These are phyloP conservation scores for Sisyra nigra DNA, from an alignment of 2,888 invertebrate genomes.

Conservation along the genomic window DNA sequence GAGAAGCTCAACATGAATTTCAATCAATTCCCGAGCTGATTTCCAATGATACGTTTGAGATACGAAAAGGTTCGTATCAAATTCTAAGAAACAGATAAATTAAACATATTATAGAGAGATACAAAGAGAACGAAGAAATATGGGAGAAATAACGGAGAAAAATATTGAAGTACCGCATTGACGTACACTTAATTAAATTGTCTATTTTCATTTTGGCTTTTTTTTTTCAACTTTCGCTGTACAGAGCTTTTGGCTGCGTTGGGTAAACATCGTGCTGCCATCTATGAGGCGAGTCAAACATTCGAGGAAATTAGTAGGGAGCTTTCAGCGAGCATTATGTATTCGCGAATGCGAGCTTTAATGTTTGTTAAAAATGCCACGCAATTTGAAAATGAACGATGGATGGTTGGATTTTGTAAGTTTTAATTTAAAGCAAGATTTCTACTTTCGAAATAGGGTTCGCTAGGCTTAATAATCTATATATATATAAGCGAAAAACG, in stretches of 20 bases:
- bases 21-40: slow-evolving; percentile 41
- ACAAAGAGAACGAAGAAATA: too few species aligned
- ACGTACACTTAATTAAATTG: too few species aligned
- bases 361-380: slow-evolving; percentile 31
- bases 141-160: too few species aligned
- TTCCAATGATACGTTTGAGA: slow-evolving; percentile 35
- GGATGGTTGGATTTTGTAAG: slow-evolving; percentile 45
- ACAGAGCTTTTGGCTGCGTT: slow-evolving; percentile 44
- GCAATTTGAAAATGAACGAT: slow-evolving; percentile 44
- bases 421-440: slow-evolving; percentile 6
- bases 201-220: background rate
- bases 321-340: slow-evolving; percentile 29
- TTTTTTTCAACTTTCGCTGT: slow-evolving; percentile 13
- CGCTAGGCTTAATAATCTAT: too few species aligned
- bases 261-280: slow-evolving; percentile 33
- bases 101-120: too few species aligned
- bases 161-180: too few species aligned
- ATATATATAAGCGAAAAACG: too few species aligned
- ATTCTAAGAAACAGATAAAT: too few species aligned
- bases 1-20: slow-evolving; percentile 39
- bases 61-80: slow-evolving; percentile 37
- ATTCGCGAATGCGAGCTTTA: slow-evolving; percentile 27
- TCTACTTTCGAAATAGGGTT: too few species aligned
- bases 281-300: slow-evolving; percentile 39
- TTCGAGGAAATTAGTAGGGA: slow-evolving; percentile 42